phyloP scores from a whole-genome alignment of 2,113 vertebrate genomes.

The Crypturellus undulatus region DNA sequence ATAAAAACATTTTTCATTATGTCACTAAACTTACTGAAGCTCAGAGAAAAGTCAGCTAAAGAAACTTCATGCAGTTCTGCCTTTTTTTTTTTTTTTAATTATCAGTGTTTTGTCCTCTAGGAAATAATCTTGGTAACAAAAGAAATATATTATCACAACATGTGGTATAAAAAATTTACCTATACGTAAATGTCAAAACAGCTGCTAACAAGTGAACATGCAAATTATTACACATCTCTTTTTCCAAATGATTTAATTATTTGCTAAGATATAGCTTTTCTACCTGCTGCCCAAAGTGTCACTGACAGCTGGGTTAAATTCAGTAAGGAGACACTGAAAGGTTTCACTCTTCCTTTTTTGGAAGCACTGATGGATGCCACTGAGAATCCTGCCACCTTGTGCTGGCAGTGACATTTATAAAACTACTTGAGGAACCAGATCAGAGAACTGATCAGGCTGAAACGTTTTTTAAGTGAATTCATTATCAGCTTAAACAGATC shows the following conservation, averaged over 20 bases:
- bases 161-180: neutral
- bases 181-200: neutral
- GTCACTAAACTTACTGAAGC: neutral
- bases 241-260: neutral
- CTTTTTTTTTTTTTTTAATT: neutral
- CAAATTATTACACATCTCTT: neutral
- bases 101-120: neutral
- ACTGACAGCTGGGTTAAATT: neutral
- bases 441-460: neutral
- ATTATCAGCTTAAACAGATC: neutral
- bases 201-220: neutral
- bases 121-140: neutral
- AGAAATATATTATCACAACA: neutral
- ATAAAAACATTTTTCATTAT: neutral
- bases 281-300: neutral
- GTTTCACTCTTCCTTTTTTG: neutral
- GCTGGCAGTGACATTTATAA: rapidly evolving
- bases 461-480: rapidly evolving
- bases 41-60: neutral
- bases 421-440: neutral
- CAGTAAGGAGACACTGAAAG: neutral
- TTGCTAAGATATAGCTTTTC: neutral
- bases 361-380: neutral
- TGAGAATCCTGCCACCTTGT: neutral
- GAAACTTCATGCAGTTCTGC: neutral